Evolutionary conservation across 2,888 invertebrate genomes (phyloP), one percentile per base, ranked within the genome.

Genomic region (Oscheius sp.): DNA sequence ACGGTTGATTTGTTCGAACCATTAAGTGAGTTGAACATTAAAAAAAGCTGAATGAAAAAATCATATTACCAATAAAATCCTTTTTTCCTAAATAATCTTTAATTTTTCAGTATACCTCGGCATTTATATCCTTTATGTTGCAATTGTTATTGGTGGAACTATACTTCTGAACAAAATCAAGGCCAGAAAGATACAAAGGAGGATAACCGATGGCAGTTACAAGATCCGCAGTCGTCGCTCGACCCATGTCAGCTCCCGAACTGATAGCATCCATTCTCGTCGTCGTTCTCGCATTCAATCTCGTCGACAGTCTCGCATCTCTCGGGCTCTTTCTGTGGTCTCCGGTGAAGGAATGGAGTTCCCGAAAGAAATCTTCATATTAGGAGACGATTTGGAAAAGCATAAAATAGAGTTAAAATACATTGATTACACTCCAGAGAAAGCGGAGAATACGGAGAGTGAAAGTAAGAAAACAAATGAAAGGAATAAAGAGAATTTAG

Each of bases 51-150:
- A n/a, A n/a, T n/a, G n/a, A n/a, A n/a, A n/a, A n/a, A n/a, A n/a
- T n/a, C n/a, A n/a, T n/a, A n/a, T n/a, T n/a, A n/a, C n/a, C n/a
- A n/a, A n/a, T n/a, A n/a, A n/a, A n/a, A n/a, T n/a, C n/a, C 30
- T 6, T 44, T 57, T 41, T 57, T 38, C 17, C 26, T 14, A 30
- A 12, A 45, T 22, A 20, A 22, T 30, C 2, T 41, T 8, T 6
- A 1, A n/a, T 14, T 28, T 73, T 75, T 24, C 65, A 74, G 89
- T 88, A 67, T 88, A 89, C 67, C 84, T 90, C 30, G 70, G 84
- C 3, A 81, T 89, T 24, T 89, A 89, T 76, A 70, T 86, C 22
- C 57, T 88, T 1, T 89, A 89, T 78, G 88, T 89, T 73, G 67
- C 81, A 20, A 87, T 87, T 12, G 90, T 90, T 8, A 83, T 90